phyloP scores from a whole-genome alignment of 2,797 vertebrate species.

The Tragopan temminckii region DNA sequence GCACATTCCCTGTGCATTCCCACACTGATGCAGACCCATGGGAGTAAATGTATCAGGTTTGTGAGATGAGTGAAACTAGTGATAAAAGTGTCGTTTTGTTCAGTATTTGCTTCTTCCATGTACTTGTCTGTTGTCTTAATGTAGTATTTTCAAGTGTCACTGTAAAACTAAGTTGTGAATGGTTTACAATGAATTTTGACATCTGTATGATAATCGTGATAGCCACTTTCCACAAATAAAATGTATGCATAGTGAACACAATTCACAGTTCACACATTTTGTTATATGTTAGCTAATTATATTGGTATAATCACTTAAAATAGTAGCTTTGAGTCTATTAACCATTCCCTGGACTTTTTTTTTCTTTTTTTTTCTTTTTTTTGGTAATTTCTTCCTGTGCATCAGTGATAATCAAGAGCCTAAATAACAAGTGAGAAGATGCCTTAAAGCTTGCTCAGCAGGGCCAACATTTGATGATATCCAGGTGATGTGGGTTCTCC shows the following conservation, averaged over 20 bases:
- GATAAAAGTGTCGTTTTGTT: neutral
- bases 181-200: neutral
- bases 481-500: neutral
- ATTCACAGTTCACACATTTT: neutral
- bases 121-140: neutral
- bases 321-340: constrained; percentile 13
- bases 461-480: neutral
- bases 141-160: neutral
- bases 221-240: neutral
- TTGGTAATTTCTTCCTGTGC: neutral
- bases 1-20: constrained; percentile 48
- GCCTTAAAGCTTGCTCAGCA: neutral
- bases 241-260: neutral
- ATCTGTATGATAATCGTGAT: neutral
- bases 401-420: neutral
- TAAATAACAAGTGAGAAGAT: constrained; percentile 37
- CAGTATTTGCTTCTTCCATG: neutral
- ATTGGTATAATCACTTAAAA: neutral
- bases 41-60: constrained; percentile 23
- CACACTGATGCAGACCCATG: neutral
- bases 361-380: neutral
- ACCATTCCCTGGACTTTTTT: neutral
- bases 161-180: constrained; percentile 11
- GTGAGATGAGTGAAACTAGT: constrained; percentile 56
- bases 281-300: neutral